A percentile compares a stretch with the other conserved stretches of the same genome.
Conservation (phyloP, 2,888 invertebrate genomes). For the Diaprepes abbreviatus region DNA sequence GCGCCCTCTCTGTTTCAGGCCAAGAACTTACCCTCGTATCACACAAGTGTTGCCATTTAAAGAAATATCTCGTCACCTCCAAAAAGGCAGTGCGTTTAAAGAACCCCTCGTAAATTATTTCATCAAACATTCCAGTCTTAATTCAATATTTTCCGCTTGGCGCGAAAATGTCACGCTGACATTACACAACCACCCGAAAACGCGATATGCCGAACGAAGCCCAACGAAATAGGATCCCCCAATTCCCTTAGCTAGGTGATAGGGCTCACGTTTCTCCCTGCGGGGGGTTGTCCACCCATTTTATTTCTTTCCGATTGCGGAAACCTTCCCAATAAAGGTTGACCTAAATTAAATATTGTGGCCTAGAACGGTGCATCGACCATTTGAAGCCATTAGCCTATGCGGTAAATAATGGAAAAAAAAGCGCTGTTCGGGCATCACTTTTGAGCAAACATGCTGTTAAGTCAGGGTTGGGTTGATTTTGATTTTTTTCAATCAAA, state of each 20-base stretch:
- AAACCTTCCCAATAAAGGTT: slow-evolving; percentile 38
- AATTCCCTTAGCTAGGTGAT: background rate
- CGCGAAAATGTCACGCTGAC: slow-evolving; percentile 42
- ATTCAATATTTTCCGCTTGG: slow-evolving; percentile 19
- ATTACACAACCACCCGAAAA: slow-evolving; percentile 17
- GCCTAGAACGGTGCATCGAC: slow-evolving; percentile 27
- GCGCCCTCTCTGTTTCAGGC: too few species aligned
- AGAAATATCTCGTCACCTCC: too few species aligned
- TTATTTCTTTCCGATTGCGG: slow-evolving; percentile 45
- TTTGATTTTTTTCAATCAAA: too few species aligned
- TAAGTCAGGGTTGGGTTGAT: too few species aligned
- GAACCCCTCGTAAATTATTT: too few species aligned
- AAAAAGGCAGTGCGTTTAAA: too few species aligned
- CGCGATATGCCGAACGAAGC: slow-evolving; percentile 22
- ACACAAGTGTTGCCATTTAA: too few species aligned
- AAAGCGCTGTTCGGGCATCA: too few species aligned
- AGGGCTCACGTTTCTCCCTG: background rate
- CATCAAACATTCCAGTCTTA: slow-evolving; percentile 2
- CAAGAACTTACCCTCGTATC: too few species aligned
- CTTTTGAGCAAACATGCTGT: too few species aligned
- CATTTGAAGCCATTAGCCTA: slow-evolving; percentile 25
- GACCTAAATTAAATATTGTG: slow-evolving; percentile 44
- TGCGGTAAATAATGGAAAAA: too few species aligned
- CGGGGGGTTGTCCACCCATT: slow-evolving; percentile 30
- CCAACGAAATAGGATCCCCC: slow-evolving; percentile 31